These are phyloP conservation scores for Stomorhina lunata DNA, from an alignment of 2,888 invertebrate species.

Conservation along the genomic window DNA sequence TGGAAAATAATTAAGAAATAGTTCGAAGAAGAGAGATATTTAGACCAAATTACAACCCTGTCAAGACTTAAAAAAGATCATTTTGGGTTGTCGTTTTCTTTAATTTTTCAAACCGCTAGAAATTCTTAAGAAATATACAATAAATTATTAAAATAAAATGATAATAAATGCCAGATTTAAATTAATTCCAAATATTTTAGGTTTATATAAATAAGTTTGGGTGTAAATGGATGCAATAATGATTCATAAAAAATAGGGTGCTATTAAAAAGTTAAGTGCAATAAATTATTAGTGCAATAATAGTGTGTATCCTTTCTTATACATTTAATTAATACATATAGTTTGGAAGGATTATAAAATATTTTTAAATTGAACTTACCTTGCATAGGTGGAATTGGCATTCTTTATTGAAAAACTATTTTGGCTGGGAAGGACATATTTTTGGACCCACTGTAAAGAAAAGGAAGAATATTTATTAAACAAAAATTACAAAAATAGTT, in stretches of 20 bases:
- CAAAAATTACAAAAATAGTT: background rate
- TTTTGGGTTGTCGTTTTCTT: background rate
- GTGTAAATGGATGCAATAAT: background rate
- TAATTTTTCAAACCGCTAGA: too few species aligned
- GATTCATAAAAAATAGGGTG: slow-evolving; percentile 8
- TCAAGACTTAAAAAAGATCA: background rate
- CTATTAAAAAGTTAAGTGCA: background rate
- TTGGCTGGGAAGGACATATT: slow-evolving; percentile 82
- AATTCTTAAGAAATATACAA: too few species aligned
- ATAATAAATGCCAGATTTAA: too few species aligned
- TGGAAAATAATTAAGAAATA: background rate
- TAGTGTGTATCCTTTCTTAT: too few species aligned
- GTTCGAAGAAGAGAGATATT: background rate
- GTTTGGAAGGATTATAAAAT: too few species aligned
- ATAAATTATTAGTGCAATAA: too few species aligned
- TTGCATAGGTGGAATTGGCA: slow-evolving; percentile 82
- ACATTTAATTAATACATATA: too few species aligned
- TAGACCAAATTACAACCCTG: background rate
- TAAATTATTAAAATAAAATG: too few species aligned
- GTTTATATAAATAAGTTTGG: too few species aligned
- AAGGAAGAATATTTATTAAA: slow-evolving; percentile 63
- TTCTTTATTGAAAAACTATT: slow-evolving; percentile 81
- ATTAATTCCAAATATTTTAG: too few species aligned
- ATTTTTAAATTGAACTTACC: slow-evolving; percentile 79
- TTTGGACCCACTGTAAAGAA: slow-evolving; percentile 81